Conservation (phyloP, 2,113 vertebrate species). For the Colistium nudipinnis region DNA sequence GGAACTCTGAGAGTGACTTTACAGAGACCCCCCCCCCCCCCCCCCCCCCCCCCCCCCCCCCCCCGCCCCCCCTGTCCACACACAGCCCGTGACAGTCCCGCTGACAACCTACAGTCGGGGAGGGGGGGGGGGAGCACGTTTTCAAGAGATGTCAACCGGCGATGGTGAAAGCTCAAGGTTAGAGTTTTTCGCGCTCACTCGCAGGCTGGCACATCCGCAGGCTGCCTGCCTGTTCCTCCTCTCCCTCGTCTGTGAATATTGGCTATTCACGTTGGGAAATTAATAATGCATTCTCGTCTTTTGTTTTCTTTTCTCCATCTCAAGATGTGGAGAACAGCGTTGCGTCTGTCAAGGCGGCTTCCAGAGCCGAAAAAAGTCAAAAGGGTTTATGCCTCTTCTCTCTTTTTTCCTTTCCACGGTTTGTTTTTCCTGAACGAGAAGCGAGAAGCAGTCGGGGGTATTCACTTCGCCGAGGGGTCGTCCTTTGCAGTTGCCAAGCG, state of each 20-base stretch:
- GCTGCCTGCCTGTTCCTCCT: slow-evolving; percentile 47
- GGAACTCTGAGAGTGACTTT: slow-evolving; percentile 95
- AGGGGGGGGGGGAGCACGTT: slow-evolving; percentile 55
- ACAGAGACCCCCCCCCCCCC: slow-evolving; percentile 82
- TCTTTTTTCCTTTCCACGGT: slow-evolving; percentile 43
- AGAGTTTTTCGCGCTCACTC: slow-evolving; percentile 62
- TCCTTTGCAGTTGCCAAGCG: slow-evolving; percentile 42
- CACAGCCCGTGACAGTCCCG: slow-evolving; percentile 72
- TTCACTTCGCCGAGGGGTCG: slow-evolving; percentile 59
- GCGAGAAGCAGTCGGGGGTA: slow-evolving; percentile 59
- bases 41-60: slow-evolving; percentile 59
- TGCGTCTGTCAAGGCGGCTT: slow-evolving; percentile 74
- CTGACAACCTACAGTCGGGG: slow-evolving; percentile 75
- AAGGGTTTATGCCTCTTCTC: slow-evolving; percentile 59
- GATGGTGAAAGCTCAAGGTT: slow-evolving; percentile 80
- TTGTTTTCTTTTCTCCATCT: slow-evolving; percentile 45
- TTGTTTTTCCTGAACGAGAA: slow-evolving; percentile 54
- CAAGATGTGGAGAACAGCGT: slow-evolving; percentile 48
- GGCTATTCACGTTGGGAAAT: slow-evolving; percentile 71
- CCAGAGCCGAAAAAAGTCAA: slow-evolving; percentile 71
- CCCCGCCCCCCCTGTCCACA: slow-evolving; percentile 85
- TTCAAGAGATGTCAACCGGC: slow-evolving; percentile 74
- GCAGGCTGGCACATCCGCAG: slow-evolving; percentile 52
- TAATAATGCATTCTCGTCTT: slow-evolving; percentile 73
- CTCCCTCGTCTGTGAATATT: slow-evolving; percentile 58